Evolutionary conservation across 2,797 vertebrate species (phyloP), one percentile per base, ranked within the genome.

Genomic region (Cercopithecus hamlyni): DNA sequence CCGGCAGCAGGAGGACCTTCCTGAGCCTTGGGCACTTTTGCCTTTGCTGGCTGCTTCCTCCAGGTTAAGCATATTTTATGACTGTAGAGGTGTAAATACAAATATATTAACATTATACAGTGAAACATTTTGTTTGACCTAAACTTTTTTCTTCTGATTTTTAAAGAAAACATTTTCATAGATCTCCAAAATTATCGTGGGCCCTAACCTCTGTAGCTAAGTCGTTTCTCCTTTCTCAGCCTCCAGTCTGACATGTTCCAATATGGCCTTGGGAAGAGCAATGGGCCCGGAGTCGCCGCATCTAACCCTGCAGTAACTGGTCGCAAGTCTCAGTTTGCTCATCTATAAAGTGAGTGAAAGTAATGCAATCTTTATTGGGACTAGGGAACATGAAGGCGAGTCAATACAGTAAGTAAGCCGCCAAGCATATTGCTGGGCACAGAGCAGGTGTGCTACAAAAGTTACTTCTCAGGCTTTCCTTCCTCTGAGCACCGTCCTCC

Each of bases 371-470:
- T 39, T 92, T 27, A 27, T 36, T 36, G n/a, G 33, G 83, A 4
- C 70, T 26, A 3, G 39, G 24, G 26, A 79, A 76, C 57, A 24
- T 45, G 73, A 45, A 84, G 22, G 64, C 10, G 75, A 57, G 55
- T 52, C 30, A 57, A 15, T 13, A 3, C 39, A 7, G 0, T 22
- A 36, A 64, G 79, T 24, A 19, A 79, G 9, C 20, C 1, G 3
- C 82, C 50, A 50, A n/a, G 58, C 19, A 24, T 52, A 55, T 7
- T 4, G 52, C 88, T 41, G 45, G 48, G 80, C 81, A 43, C 97
- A 83, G 72, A 95, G 94, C 67, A 80, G 92, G 85, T 90, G 70
- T 50, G 82, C 79, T 61, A 8, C 41, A 22, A 36, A 97, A 97
- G 92, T 97, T 97, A 52, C 48, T 91, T 93, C 52, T 58, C 73